Conservation (phyloP, 2,797 vertebrate species). For the Thaleichthys pacificus region DNA sequence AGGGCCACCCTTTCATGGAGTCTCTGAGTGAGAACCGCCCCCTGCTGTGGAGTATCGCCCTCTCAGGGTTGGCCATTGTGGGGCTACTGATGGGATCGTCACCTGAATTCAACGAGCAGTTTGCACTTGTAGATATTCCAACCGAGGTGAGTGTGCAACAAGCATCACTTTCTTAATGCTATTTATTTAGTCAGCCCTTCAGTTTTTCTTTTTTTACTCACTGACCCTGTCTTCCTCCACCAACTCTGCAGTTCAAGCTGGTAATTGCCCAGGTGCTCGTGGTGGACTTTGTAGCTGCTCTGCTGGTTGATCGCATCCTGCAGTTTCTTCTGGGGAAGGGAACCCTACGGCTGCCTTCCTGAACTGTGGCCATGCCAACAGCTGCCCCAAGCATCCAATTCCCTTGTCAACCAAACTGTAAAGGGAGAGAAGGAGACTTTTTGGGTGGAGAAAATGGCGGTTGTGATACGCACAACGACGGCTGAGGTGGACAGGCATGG, state of each 20-base stretch:
- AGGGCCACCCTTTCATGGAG: conserved; percentile 98
- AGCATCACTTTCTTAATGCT: not conserved
- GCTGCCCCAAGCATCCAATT: conserved; percentile 56
- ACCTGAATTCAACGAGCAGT: conserved; percentile 93
- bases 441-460: conserved; percentile 50
- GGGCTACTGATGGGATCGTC: conserved; percentile 89
- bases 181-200: not conserved
- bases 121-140: conserved; percentile 93
- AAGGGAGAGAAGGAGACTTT: conserved; percentile 59
- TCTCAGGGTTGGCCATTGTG: conserved; percentile 86
- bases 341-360: conserved; percentile 91
- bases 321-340: conserved; percentile 91
- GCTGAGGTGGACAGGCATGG: conserved; percentile 52
- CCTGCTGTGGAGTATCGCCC: conserved; percentile 89
- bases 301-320: conserved; percentile 85
- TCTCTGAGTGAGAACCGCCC: conserved; percentile 92
- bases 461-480: conserved; percentile 51
- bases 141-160: conserved; percentile 77
- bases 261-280: conserved; percentile 89
- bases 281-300: conserved; percentile 86
- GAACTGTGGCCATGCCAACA: conserved; percentile 75
- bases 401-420: conserved; percentile 71
- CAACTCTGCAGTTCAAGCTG: conserved; percentile 84
- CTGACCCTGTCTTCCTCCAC: not conserved
- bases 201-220: not conserved